Evolutionary conservation across 2,113 vertebrate genomes (phyloP).

Genomic region (Prinia subflava): DNA sequence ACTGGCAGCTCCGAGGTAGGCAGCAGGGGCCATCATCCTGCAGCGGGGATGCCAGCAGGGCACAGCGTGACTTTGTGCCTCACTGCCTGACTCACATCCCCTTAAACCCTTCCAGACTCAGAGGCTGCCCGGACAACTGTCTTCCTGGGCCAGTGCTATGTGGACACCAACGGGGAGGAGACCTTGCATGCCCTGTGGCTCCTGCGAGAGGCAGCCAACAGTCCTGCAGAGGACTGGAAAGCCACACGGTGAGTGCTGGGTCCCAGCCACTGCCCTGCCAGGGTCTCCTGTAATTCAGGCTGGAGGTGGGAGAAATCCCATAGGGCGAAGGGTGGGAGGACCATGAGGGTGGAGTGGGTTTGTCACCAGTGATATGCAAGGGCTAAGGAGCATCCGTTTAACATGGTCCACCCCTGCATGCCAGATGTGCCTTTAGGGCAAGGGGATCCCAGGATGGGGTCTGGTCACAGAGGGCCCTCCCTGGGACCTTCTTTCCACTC

Average conservation of each 20-base stretch:
- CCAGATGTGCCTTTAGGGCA: background rate
- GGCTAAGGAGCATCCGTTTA: background rate
- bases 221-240: background rate
- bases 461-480: background rate
- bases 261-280: background rate
- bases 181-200: conserved; percentile 12
- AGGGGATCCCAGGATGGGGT: background rate
- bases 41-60: accelerated
- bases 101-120: background rate
- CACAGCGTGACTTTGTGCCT: background rate
- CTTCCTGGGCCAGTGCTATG: conserved; percentile 47
- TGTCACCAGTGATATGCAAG: background rate
- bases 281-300: background rate
- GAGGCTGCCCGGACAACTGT: background rate
- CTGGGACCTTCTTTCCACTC: background rate
- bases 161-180: background rate
- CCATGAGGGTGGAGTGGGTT: background rate
- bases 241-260: background rate
- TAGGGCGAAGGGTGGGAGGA: accelerated
- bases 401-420: background rate
- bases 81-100: accelerated
- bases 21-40: background rate
- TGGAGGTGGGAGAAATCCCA: background rate
- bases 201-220: accelerated
- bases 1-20: background rate